These are phyloP conservation scores for Babylonia areolata DNA, from an alignment of 1,140 invertebrate species.

Conservation along the genomic window DNA sequence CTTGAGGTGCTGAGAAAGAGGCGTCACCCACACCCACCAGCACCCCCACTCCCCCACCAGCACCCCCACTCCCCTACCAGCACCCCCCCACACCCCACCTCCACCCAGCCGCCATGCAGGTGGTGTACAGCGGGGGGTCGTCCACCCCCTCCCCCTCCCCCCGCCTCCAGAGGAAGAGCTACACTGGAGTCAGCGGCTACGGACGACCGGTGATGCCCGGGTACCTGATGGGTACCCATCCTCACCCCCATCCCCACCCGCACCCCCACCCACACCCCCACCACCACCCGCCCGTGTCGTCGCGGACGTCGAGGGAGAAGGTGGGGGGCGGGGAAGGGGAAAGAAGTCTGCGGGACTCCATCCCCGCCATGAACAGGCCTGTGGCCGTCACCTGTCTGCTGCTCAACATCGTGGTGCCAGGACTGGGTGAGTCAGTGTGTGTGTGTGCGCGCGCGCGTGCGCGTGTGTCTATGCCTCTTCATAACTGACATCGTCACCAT, in stretches of 20 bases:
- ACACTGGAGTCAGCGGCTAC: conserved; percentile 52
- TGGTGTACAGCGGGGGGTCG: conserved; percentile 67
- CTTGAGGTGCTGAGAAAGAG: no score
- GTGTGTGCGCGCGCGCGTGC: no score
- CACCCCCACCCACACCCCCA: not conserved
- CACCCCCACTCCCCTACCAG: no score
- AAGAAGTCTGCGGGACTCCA: conserved; percentile 68
- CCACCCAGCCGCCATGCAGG: conserved; percentile 55
- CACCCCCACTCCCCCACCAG: no score
- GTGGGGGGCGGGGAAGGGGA: conserved; percentile 51
- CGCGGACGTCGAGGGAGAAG: conserved; percentile 53
- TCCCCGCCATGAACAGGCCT: conserved; percentile 76
- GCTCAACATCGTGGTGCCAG: conserved; percentile 77
- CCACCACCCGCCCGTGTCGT: not conserved
- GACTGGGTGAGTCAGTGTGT: conserved; percentile 74
- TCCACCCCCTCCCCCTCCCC: conserved; percentile 68
- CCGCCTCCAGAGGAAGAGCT: conserved; percentile 57
- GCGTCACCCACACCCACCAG: no score
- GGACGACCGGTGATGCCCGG: conserved; percentile 63
- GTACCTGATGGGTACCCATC: conserved; percentile 43
- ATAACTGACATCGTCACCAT: no score
- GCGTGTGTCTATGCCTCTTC: no score
- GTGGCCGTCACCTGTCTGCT: conserved; percentile 76
- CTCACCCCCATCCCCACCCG: conserved; percentile 32
- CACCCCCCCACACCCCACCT: not conserved